Percentiles rank a stretch among this genome's conserved stretches.
Conservation (phyloP, 2,797 vertebrate genomes). For the Pagetopsis macropterus region DNA sequence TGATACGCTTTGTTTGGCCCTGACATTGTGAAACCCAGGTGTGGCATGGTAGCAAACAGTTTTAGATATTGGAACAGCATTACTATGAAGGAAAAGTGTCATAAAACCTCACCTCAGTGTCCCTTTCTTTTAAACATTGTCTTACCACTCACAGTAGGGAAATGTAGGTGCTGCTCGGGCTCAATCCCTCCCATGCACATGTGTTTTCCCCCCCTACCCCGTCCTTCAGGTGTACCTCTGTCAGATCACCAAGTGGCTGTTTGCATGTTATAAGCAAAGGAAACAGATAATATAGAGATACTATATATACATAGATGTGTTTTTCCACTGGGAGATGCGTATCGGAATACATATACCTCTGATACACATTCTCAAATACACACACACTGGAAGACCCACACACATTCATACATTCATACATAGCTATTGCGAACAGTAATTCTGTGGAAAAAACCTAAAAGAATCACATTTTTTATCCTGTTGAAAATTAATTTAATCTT, state of each 20-base stretch:
- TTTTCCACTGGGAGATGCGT: slow-evolving; percentile 76
- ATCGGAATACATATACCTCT: slow-evolving; percentile 75
- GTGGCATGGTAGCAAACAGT: slow-evolving; percentile 16
- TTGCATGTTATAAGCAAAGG: slow-evolving; percentile 95
- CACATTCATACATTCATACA: slow-evolving; percentile 50
- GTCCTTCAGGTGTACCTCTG: slow-evolving; percentile 87
- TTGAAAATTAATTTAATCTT: slow-evolving; percentile 82
- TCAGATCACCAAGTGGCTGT: slow-evolving; percentile 95
- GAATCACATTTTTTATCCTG: slow-evolving; percentile 81
- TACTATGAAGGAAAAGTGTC: slow-evolving; percentile 46
- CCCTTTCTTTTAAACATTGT: slow-evolving; percentile 63
- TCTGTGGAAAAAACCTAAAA: slow-evolving; percentile 72
- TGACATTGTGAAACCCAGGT: slow-evolving; percentile 15
- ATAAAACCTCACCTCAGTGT: slow-evolving; percentile 76
- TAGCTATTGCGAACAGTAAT: slow-evolving; percentile 59
- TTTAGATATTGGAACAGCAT: slow-evolving; percentile 33
- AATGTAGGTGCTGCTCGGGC: slow-evolving; percentile 70
- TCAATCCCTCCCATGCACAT: slow-evolving; percentile 62
- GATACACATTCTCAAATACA: slow-evolving; percentile 68
- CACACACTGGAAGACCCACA: slow-evolving; percentile 46
- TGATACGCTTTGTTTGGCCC: slow-evolving; percentile 14
- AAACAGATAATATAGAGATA: slow-evolving; percentile 86
- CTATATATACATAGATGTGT: slow-evolving; percentile 83
- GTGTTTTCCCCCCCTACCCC: slow-evolving; percentile 42
- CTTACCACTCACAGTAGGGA: slow-evolving; percentile 64